Evolutionary conservation across 2,888 invertebrate genomes (phyloP).

Genomic region (Drosophila demipolita): DNA sequence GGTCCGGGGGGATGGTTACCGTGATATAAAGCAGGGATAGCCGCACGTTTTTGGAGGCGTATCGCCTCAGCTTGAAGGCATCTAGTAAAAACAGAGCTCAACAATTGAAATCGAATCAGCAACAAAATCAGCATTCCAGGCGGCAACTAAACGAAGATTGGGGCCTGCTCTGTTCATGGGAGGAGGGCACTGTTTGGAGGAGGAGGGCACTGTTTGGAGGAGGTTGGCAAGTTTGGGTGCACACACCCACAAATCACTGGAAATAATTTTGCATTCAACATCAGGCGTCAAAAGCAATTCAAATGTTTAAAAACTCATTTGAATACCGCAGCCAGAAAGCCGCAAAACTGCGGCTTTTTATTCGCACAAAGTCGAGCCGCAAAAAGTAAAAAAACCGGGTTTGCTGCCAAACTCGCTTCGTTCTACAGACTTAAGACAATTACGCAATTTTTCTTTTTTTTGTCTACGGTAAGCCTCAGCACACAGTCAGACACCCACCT

Average conservation of each 20-base stretch:
- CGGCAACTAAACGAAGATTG: conserved; percentile 65
- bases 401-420: conserved; percentile 7
- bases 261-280: conserved; percentile 73
- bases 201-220: background rate
- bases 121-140: conserved; percentile 71
- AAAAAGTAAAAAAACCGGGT: background rate
- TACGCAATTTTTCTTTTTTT: conserved; percentile 27
- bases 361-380: background rate
- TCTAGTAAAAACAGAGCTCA: conserved; percentile 54
- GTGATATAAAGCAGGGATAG: background rate
- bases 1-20: too few relatives aligned
- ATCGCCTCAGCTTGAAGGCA: conserved; percentile 19
- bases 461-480: conserved; percentile 30
- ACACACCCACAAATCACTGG: conserved; percentile 56
- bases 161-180: background rate
- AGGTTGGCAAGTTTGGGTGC: background rate
- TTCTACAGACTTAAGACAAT: conserved; percentile 27
- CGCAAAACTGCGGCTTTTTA: conserved; percentile 46
- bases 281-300: conserved; percentile 74
- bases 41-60: conserved; percentile 47
- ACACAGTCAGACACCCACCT: background rate
- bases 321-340: conserved; percentile 56
- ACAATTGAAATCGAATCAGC: conserved; percentile 73
- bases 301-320: conserved; percentile 74
- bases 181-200: background rate